phyloP scores from a whole-genome alignment of 1,140 invertebrate species.

The Pomacea maculata region DNA sequence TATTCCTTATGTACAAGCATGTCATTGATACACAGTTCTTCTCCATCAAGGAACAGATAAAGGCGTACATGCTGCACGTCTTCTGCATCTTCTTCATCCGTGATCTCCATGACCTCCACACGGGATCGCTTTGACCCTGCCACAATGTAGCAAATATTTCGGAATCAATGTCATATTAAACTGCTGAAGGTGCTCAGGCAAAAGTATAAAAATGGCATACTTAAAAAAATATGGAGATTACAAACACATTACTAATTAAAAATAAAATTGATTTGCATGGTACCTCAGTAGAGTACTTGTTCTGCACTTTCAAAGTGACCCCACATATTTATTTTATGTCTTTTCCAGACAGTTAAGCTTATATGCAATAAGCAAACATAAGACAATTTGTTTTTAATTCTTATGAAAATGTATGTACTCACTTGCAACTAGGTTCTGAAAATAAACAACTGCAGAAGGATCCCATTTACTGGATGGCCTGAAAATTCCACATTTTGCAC shows the following conservation, averaged over 20 bases:
- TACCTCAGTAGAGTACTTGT: too few species aligned
- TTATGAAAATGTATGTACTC: not conserved
- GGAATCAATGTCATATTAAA: not conserved
- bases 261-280: too few species aligned
- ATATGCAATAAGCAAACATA: too few species aligned
- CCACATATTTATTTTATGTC: too few species aligned
- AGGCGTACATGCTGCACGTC: slow-evolving; percentile 7
- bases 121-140: slow-evolving; percentile 1
- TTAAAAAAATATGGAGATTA: slow-evolving; percentile 4
- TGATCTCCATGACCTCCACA: slow-evolving; percentile 3
- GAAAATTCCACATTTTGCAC: slow-evolving; percentile 20
- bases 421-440: not conserved
- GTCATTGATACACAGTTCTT: slow-evolving; percentile 10
- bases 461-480: slow-evolving; percentile 23
- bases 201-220: not conserved
- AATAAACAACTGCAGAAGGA: not conserved
- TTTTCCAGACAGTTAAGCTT: too few species aligned
- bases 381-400: not conserved
- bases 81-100: not conserved
- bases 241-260: not conserved
- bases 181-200: slow-evolving; percentile 3
- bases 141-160: too few species aligned
- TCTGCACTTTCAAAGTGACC: too few species aligned
- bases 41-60: not conserved
- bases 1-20: slow-evolving; percentile 8